phyloP scores from a whole-genome alignment of 2,888 invertebrate genomes.

The Eupithecia centaureata region DNA sequence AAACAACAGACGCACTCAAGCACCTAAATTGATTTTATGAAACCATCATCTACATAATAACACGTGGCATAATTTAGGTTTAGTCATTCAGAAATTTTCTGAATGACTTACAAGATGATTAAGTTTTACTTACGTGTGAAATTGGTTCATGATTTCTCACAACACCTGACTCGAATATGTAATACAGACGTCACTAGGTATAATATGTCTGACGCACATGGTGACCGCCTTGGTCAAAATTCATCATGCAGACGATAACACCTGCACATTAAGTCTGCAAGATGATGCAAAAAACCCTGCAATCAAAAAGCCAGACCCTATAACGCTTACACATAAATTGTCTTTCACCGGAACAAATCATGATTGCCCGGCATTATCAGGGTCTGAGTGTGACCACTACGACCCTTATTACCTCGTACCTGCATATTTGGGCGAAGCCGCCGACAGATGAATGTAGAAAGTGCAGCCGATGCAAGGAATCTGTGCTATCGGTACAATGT shows the following conservation, averaged over 20 bases:
- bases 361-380: conserved; percentile 14
- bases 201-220: too few species aligned
- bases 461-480: conserved; percentile 31
- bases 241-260: background rate
- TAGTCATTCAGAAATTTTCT: too few species aligned
- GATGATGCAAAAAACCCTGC: background rate
- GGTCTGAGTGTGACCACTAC: conserved; percentile 15
- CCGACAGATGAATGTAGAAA: conserved; percentile 40
- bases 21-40: too few species aligned
- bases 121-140: background rate
- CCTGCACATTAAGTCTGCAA: background rate
- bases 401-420: conserved; percentile 21
- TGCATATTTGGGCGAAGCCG: conserved; percentile 8
- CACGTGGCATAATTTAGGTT: background rate
- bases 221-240: too few species aligned
- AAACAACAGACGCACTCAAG: too few species aligned
- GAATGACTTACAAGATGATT: background rate
- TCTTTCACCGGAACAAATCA: conserved; percentile 17
- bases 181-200: background rate
- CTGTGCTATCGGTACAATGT: conserved; percentile 41
- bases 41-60: too few species aligned
- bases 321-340: conserved; percentile 9
- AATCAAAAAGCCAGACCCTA: background rate
- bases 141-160: background rate
- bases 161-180: background rate